Percentiles rank a stretch among this genome's conserved stretches.
Evolutionary conservation across 1,140 invertebrate species (phyloP).

Genomic region (Elysia chlorotica): DNA sequence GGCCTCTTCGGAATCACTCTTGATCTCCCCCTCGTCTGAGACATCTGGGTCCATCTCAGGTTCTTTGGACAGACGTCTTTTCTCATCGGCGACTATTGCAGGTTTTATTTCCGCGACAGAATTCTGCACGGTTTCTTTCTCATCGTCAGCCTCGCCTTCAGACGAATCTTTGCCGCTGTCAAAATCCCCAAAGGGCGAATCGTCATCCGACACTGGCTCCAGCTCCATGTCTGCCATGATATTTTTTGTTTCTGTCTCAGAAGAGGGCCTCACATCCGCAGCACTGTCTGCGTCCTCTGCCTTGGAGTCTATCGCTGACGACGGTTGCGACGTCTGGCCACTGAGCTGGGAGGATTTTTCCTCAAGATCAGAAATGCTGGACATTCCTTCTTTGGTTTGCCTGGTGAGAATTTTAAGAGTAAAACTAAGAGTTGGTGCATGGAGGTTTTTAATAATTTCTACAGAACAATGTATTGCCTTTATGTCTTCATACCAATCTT

Average conservation of each 20-base stretch:
- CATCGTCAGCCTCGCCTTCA: slow-evolving; percentile 22
- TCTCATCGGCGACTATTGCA: not conserved
- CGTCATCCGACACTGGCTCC: slow-evolving; percentile 28
- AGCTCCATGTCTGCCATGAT: slow-evolving; percentile 27
- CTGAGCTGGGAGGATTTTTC: slow-evolving; percentile 2
- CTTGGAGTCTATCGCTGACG: no score
- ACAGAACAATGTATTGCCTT: no score
- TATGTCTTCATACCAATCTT: no score
- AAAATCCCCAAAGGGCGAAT: slow-evolving; percentile 16
- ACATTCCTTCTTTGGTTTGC: not conserved
- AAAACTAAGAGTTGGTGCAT: no score
- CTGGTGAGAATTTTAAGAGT: no score
- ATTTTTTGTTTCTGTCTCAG: not conserved
- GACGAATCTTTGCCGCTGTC: slow-evolving; percentile 2
- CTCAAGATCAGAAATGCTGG: slow-evolving; percentile 3
- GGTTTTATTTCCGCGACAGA: not conserved
- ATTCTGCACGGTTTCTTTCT: not conserved
- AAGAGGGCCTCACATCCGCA: not conserved
- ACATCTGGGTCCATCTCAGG: slow-evolving; percentile 6
- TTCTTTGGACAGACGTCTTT: not conserved
- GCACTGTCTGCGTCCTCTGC: no score
- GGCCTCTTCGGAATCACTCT: slow-evolving; percentile 12
- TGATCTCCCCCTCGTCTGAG: slow-evolving; percentile 21
- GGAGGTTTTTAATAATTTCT: no score
- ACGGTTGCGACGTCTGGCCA: not conserved